phyloP scores from a whole-genome alignment of 2,888 invertebrate species.

The Formica aserva region DNA sequence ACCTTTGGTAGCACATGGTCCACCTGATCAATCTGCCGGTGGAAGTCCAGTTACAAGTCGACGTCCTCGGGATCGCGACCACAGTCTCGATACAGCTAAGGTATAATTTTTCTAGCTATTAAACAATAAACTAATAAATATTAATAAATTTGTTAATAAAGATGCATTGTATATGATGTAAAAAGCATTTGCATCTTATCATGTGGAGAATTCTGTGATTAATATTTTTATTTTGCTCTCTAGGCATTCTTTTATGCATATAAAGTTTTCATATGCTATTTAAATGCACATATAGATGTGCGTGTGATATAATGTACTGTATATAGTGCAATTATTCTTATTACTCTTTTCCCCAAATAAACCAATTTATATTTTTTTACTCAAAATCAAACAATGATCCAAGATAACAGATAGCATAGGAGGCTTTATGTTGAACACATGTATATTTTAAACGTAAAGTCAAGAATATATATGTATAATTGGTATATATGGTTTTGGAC shows the following conservation, averaged over 20 bases:
- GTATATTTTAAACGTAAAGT: conserved; percentile 27
- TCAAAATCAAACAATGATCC: neutral
- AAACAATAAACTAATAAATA: neutral
- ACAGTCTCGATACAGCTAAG: conserved; percentile 85
- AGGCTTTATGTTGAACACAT: conserved; percentile 24
- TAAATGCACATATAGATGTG: neutral
- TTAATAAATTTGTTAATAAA: neutral
- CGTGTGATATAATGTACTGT: conserved; percentile 4
- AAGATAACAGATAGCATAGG: conserved; percentile 29
- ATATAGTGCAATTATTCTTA: conserved; percentile 5
- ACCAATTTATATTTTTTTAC: conserved; percentile 17
- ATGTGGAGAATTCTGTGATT: conserved; percentile 4
- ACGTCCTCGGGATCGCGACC: conserved; percentile 85
- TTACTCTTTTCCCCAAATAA: neutral
- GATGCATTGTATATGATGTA: neutral
- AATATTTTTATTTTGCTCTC: conserved; percentile 3
- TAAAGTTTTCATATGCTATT: conserved; percentile 3
- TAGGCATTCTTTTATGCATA: neutral
- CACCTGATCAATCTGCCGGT: conserved; percentile 84
- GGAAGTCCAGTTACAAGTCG: conserved; percentile 85
- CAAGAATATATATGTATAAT: conserved; percentile 79
- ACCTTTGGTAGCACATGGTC: conserved; percentile 84
- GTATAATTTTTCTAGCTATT: conserved; percentile 71
- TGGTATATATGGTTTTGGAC: conserved; percentile 84
- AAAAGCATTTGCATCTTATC: neutral